Evolutionary conservation across 2,888 invertebrate species (phyloP).

Genomic region (Meandrusa payeni): DNA sequence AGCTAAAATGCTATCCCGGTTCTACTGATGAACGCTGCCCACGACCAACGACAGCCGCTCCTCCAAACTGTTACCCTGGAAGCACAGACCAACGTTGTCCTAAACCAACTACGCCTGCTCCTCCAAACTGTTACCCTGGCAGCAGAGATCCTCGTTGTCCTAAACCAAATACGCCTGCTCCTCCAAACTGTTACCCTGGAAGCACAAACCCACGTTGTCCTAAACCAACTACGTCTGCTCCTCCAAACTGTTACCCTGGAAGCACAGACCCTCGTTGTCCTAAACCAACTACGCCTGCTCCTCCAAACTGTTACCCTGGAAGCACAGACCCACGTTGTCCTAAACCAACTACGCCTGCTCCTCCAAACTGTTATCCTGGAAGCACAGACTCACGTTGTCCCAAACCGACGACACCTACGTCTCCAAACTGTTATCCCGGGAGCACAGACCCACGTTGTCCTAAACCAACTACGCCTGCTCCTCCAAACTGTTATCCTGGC

Average conservation of each 20-base stretch:
- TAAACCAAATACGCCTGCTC: not conserved
- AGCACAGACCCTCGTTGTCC: constrained; percentile 1
- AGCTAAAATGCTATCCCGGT: constrained; percentile 44
- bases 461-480: constrained; percentile 19
- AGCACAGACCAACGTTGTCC: constrained; percentile 1
- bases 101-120: not conserved
- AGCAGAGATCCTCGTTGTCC: constrained; percentile 3
- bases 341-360: not conserved
- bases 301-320: not conserved
- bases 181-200: not conserved
- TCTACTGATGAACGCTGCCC: constrained; percentile 34
- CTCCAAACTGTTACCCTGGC: constrained; percentile 1
- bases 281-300: not conserved
- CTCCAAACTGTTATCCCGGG: not conserved
- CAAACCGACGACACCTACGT: not conserved
- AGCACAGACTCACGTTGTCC: not conserved
- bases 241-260: not conserved
- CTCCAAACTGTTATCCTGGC: constrained; percentile 44
- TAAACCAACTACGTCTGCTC: not conserved
- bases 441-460: not conserved
- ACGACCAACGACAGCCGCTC: constrained; percentile 37
- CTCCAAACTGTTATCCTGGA: not conserved
- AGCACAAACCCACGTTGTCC: not conserved
- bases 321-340: constrained; percentile 4
- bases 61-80: constrained; percentile 41